Base-by-base conservation (phyloP, 2,113 vertebrate species). In the Egretta garzetta region DNA sequence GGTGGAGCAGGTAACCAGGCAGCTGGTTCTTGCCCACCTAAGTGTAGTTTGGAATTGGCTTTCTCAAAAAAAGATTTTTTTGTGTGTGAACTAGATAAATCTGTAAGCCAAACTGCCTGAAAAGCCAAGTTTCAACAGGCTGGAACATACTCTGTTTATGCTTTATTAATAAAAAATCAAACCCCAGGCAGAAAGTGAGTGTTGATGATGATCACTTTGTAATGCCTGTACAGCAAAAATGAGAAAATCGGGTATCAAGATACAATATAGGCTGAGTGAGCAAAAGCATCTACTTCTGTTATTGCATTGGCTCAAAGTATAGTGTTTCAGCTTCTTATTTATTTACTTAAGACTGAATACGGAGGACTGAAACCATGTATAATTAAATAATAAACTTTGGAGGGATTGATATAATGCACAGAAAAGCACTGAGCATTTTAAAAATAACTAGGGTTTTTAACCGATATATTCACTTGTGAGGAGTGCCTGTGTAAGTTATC, bases 161-260 rank as follows among this genome's bases (percentile, higher is more conserved):
- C n/a, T 93, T 91, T 77, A 75, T 85, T 90, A 85, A 91, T 84
- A 63, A 79, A 58, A 96, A 58, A 35, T 79, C 73, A 91, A 49
- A 83, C 70, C 30, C 43, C 21, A 52, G 84, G 77, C 77, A 94
- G 64, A 74, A 64, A 56, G 39, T 32, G 47, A 74, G 23, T 10
- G 15, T 62, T 80, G 72, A 37, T 83, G 86, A 59, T 79, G 70
- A 81, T 86, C 76, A 63, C 7, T 93, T 74, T 56, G 68, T 81
- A 74, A 77, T 83, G 41, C 15, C 55, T 84, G 64, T 52, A 70
- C 23, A 81, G 50, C 52, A 91, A 90, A 90, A 93, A 94, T 81
- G 52, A 71, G 70, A 79, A 79, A 93, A 82, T 49, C 50, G n/a
- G 59, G 37, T 58, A 24, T 49, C 26, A 41, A 81, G 47, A 14